Conservation (phyloP, 1,140 invertebrate species). For the Ectropis grisescens region DNA sequence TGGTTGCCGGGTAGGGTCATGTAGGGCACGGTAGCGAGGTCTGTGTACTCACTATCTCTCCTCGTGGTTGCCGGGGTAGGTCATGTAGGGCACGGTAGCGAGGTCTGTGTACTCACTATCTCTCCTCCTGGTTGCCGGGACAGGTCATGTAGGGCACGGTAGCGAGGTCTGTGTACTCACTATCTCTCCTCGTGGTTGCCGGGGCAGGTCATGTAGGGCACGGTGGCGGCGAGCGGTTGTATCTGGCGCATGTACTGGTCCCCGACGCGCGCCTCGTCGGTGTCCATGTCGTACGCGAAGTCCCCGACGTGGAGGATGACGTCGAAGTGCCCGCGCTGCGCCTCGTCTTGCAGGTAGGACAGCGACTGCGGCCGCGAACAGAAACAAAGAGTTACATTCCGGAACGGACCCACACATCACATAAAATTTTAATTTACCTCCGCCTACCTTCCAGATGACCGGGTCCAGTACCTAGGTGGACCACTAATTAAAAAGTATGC, state of each 20-base stretch:
- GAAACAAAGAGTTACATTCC: too few species aligned
- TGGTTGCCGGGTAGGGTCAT: conserved; percentile 95
- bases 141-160: conserved; percentile 84
- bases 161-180: conserved; percentile 69
- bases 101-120: conserved; percentile 75
- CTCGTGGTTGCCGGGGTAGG: conserved; percentile 93
- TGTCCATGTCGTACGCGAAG: conserved; percentile 96
- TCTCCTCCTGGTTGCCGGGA: conserved; percentile 93
- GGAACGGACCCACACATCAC: too few species aligned
- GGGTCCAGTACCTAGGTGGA: too few species aligned
- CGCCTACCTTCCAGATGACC: too few species aligned
- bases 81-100: conserved; percentile 92
- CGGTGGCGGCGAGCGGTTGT: conserved; percentile 85
- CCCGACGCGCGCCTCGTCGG: conserved; percentile 81
- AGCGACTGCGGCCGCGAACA: too few species aligned
- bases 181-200: conserved; percentile 93
- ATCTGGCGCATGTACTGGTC: conserved; percentile 94
- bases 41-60: conserved; percentile 79
- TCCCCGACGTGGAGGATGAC: conserved; percentile 94
- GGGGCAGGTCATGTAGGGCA: conserved; percentile 93
- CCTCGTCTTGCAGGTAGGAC: conserved; percentile 84
- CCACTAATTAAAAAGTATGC: too few species aligned
- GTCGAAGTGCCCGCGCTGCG: conserved; percentile 85
- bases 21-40: conserved; percentile 84
- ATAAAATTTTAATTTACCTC: too few species aligned